Evolutionary conservation across 2,113 vertebrate species (phyloP).

Genomic region (Corapipo altera): DNA sequence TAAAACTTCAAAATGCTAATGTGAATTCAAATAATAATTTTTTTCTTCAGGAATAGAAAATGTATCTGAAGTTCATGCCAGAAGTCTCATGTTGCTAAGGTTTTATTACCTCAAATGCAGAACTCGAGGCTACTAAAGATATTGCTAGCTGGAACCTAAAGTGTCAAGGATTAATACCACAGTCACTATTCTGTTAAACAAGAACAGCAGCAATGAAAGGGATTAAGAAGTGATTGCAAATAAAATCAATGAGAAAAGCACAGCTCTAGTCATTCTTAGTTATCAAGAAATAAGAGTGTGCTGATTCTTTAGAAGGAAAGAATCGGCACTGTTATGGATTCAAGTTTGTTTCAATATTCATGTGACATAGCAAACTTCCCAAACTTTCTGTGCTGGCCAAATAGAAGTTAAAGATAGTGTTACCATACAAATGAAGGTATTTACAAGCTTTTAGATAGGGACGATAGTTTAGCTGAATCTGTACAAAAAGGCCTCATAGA

Average conservation of each 20-base stretch:
- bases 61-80: background rate
- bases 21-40: background rate
- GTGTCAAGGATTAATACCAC: background rate
- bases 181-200: background rate
- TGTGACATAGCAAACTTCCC: background rate
- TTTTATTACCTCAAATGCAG: background rate
- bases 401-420: background rate
- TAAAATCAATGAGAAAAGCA: background rate
- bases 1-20: constrained; percentile 20
- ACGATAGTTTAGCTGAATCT: background rate
- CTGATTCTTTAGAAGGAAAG: background rate
- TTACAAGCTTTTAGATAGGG: background rate
- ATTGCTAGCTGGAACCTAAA: background rate
- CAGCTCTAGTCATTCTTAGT: background rate
- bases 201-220: background rate
- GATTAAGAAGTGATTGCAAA: background rate
- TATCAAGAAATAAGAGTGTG: background rate
- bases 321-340: background rate
- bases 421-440: background rate
- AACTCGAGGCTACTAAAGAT: background rate
- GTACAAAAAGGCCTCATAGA: background rate
- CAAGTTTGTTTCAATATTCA: background rate
- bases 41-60: constrained; percentile 19
- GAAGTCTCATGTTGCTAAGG: background rate
- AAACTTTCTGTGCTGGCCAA: background rate